phyloP scores from a whole-genome alignment of 23 tunicate species.

The Halocynthia aurantium region DNA sequence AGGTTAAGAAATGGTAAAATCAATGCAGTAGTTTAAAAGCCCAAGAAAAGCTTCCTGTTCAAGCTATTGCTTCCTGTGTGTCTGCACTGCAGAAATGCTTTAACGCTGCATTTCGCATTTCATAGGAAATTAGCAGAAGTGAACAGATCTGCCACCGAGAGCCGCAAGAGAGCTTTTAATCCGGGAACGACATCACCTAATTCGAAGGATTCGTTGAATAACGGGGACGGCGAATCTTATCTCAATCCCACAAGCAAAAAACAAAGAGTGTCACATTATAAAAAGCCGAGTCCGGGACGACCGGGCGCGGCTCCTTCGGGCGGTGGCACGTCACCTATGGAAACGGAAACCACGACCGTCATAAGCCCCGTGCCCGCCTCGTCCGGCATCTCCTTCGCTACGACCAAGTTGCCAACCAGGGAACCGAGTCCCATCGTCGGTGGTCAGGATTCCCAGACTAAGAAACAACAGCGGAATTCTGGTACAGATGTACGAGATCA shows the following conservation, averaged over 20 bases:
- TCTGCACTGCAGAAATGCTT: background rate
- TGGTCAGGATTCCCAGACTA: too few relatives aligned
- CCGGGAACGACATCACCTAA: too few relatives aligned
- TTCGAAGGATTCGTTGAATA: too few relatives aligned
- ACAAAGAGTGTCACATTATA: slow-evolving; percentile 50
- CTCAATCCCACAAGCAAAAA: slow-evolving; percentile 70
- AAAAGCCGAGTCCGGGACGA: slow-evolving; percentile 41
- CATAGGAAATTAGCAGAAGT: slow-evolving; percentile 52
- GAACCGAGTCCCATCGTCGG: background rate
- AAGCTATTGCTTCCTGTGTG: too few relatives aligned
- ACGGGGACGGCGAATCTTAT: slow-evolving; percentile 32
- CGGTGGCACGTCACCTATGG: slow-evolving; percentile 54
- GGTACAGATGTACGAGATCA: too few relatives aligned
- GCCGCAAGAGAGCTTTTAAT: slow-evolving; percentile 45
- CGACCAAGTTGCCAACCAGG: background rate
- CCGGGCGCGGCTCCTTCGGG: slow-evolving; percentile 19
- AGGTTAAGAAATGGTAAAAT: too few relatives aligned
- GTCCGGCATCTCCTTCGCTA: slow-evolving; percentile 19
- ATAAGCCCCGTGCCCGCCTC: slow-evolving; percentile 24
- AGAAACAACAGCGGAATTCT: too few relatives aligned
- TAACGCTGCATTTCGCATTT: background rate
- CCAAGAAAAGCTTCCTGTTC: too few relatives aligned
- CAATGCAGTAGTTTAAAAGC: too few relatives aligned
- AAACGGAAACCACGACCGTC: background rate
- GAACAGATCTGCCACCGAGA: slow-evolving; percentile 9